Base-by-base conservation (phyloP, 2,797 vertebrate species). In the Tympanoctomys barrerae region DNA sequence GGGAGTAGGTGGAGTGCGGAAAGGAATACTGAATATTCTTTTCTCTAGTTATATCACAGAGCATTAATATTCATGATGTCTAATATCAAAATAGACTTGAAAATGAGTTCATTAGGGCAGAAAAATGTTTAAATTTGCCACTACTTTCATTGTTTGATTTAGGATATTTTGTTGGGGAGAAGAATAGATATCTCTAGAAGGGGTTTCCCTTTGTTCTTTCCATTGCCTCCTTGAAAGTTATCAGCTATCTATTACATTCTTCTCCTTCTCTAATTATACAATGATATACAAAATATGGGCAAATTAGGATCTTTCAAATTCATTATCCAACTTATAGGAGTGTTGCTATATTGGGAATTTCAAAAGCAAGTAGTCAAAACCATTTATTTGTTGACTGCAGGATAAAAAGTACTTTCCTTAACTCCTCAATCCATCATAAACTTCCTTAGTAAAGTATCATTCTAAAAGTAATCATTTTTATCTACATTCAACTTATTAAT, bases 51-150 rank as follows among this genome's bases (percentile, higher is more conserved):
- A 82, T 57, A 59, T 88, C 93, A 81, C 90, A 94, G 49, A 96
- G 28, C 21, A 96, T 97, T 95, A 96, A 97, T 97, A 97, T 97
- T 97, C 96, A 97, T 95, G 80, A 87, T 7, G 77, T 92, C 94
- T 97, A 97, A 97, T 84, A 95, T 96, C 96, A 95, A 96, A 95
- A 91, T 36, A 83, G 61, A 96, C 91, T 95, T 94, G 36, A 61
- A 95, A 96, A 33, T 89, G 94, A 96, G 96, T 96, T 97, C 77
- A 94, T 92, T 85, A 96, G 46, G 66, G 92, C 31, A 96, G 89
- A 92, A 95, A 42, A 94, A 96, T 0, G 18, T 95, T 96, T 95
- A 93, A 96, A 93, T 89, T 89, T 96, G 54, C 64, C 54, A 94
- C 39, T 93, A 85, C 39, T 91, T 28, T 36, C n/a, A 89, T 96